Evolutionary conservation across 2,113 vertebrate species (phyloP), one percentile per base, ranked within the genome.

Genomic region (Eulemur rufifrons): DNA sequence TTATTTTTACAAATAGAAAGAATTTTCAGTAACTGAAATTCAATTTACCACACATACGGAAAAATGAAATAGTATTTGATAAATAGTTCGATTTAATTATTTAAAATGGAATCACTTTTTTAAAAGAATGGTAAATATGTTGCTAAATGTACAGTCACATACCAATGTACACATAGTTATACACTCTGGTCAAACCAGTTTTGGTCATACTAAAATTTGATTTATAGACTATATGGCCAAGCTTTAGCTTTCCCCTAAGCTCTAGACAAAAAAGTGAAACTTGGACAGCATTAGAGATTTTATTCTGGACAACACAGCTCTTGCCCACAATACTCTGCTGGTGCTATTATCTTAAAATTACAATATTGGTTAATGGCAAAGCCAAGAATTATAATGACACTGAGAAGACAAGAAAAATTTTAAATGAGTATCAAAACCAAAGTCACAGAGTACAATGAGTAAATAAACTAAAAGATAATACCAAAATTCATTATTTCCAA

Each of bases 41-140:
- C 91, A 96, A 56, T 59, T 86, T 74, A 94, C 20, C 81, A 84
- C 11, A 96, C 66, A 94, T 78, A 78, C 82, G 23, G 85, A 85
- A 97, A 96, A 88, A 69, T 78, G 13, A 84, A 97, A 86, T 54
- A 63, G 21, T 73, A 95, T 63, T 74, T 95, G 50, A 84, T 76
- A 91, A 91, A 89, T 25, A 81, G n/a, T 76, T 89, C 32, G 52
- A 86, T 47, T 84, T 77, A 86, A 77, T 69, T 87, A 82, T 86
- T 96, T 89, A 52, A 92, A 95, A 64, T 92, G 23, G 81, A 89
- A 68, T 59, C 56, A 93, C 7, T 83, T 94, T 84, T 61, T 52
- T 0, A 45, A 76, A 95, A 47, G 69, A 84, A 77, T 86, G 64
- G 56, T 17, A 92, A 89, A 83, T 27, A 80, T 54, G 37, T 83